Base-by-base conservation (phyloP, 37 sponge, comb jelly and placozoan genomes). In the Mnemiopsis leidyi region DNA sequence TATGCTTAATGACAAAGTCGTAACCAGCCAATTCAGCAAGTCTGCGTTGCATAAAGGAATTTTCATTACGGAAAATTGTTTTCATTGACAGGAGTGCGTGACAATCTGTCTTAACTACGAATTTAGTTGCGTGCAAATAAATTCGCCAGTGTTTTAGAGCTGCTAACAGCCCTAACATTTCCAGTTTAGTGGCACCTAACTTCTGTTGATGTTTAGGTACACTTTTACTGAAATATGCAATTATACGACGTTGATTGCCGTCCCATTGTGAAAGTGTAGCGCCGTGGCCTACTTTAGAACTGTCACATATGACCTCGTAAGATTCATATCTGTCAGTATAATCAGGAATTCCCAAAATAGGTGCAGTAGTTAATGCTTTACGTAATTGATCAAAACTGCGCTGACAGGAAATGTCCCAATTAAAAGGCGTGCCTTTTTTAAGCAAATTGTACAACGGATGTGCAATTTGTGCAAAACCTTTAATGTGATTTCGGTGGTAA, bases 131-230 rank as follows among this genome's bases (percentile, higher is more conserved):
- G 7, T 73, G 76, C 26, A 73, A n/a, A 73, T n/a, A 73, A 7
- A 73, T 16, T n/a, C 76, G 23, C 76, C 76, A 73, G 24, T 73
- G 76, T 73, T 25, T 25, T 16, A 73, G 7, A 26, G 76, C 23
- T 7, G 76, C 23, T 26, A 25, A 28, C 24, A 73, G 24, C 5
- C 26, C 76, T n/a, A 73, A 21, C 16, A 73, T 7, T n/a, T 73
- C 76, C 24, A 73, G 28, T 16, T n/a, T 16, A 7, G 76, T 73
- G 76, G 76, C 76, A 73, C 76, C 76, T n/a, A 16, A 21, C 24
- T 73, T 73, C 24, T 73, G 76, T 7, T 25, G 76, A 73, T 73
- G 76, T 73, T 73, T 73, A 7, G 76, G 76, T 7, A 73, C 76
- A 25, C 76, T 73, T 25, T n/a, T 23, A 25, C 26, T 25, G 76